Conservation (phyloP, 2,888 invertebrate species). For the Dynastes tityus region DNA sequence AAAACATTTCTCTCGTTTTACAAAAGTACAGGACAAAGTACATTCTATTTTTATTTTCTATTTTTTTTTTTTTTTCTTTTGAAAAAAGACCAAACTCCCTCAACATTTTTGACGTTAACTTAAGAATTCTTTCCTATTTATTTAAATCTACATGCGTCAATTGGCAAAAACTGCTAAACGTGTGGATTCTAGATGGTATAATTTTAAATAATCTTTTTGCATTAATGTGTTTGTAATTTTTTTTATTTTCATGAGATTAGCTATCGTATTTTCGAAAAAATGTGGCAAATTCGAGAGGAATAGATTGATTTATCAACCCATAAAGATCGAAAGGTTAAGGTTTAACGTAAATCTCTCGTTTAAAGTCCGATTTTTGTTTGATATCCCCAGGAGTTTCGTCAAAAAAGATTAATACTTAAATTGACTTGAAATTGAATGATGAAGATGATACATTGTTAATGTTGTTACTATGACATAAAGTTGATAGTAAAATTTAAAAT, state of each 20-base stretch:
- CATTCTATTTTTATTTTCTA: conserved; percentile 15
- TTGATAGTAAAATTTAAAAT: too few relatives aligned
- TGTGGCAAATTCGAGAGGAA: neutral
- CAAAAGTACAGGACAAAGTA: conserved; percentile 1
- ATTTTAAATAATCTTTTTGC: too few relatives aligned
- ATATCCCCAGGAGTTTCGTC: neutral
- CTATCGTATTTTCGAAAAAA: too few relatives aligned
- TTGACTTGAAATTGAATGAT: neutral
- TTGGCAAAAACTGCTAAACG: neutral
- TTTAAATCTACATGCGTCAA: conserved; percentile 7
- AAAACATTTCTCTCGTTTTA: neutral
- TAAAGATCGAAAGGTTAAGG: neutral
- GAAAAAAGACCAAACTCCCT: too few relatives aligned
- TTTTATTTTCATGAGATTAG: too few relatives aligned
- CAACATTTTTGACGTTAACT: neutral
- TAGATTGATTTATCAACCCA: neutral
- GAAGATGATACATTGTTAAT: neutral
- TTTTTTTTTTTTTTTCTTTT: neutral
- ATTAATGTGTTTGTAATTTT: too few relatives aligned
- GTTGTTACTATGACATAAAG: too few relatives aligned
- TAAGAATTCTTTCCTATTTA: neutral
- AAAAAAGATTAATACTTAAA: too few relatives aligned
- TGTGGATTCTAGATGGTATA: too few relatives aligned
- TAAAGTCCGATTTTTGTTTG: neutral
- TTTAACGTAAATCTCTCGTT: neutral